A percentile compares a stretch with the other conserved stretches of the same genome.
phyloP scores from a whole-genome alignment of 1,140 invertebrate species.

The Agraylea sexmaculata region DNA sequence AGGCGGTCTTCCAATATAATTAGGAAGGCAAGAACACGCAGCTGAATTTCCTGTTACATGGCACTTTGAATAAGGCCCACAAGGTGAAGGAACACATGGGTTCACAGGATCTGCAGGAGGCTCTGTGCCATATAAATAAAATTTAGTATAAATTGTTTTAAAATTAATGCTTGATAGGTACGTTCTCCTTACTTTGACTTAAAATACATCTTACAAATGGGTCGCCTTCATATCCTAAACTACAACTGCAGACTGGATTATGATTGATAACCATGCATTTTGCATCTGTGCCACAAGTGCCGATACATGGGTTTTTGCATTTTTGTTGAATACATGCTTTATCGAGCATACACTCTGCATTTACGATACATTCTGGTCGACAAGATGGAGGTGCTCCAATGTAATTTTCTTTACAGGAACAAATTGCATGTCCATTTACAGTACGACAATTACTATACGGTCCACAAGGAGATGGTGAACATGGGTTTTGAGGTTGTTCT shows the following conservation, averaged over 20 bases:
- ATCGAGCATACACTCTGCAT: constrained; percentile 67
- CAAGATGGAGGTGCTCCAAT: constrained; percentile 68
- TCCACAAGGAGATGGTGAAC: constrained; percentile 70
- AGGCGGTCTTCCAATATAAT: constrained; percentile 67
- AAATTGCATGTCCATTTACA: constrained; percentile 60
- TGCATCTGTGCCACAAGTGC: constrained; percentile 73
- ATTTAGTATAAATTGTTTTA: too few relatives aligned
- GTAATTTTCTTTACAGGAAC: constrained; percentile 67
- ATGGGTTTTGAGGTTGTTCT: constrained; percentile 52
- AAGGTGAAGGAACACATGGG: constrained; percentile 68
- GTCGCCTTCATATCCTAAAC: constrained; percentile 62
- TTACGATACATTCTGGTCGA: constrained; percentile 68
- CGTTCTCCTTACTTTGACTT: constrained; percentile 46
- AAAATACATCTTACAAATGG: constrained; percentile 60
- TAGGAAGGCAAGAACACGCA: constrained; percentile 65
- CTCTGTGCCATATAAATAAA: constrained; percentile 8
- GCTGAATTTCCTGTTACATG: constrained; percentile 55
- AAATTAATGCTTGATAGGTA: too few relatives aligned
- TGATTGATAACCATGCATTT: constrained; percentile 74
- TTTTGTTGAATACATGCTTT: constrained; percentile 66
- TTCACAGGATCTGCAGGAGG: constrained; percentile 42
- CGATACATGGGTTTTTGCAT: constrained; percentile 67
- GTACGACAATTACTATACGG: constrained; percentile 66
- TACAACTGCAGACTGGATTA: constrained; percentile 69
- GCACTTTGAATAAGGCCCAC: constrained; percentile 71